Conservation (phyloP, 2,113 vertebrate genomes). For the Charadrius vociferus region DNA sequence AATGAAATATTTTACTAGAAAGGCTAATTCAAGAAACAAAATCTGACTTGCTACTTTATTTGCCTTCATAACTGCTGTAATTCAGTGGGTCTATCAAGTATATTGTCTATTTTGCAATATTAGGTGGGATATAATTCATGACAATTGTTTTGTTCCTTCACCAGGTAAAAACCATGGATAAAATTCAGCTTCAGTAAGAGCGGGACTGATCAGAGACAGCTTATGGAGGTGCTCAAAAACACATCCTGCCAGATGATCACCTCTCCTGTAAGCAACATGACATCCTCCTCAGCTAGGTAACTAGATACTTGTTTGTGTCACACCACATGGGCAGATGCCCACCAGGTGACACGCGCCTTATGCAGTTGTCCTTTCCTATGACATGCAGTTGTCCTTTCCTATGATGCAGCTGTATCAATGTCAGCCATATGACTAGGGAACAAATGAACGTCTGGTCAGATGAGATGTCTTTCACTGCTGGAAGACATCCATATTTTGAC, state of each 20-base stretch:
- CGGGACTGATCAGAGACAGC: neutral
- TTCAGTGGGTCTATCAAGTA: neutral
- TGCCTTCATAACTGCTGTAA: neutral
- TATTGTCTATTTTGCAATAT: neutral
- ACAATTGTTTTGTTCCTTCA: neutral
- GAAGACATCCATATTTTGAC: neutral
- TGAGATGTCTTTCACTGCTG: neutral
- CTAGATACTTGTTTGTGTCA: neutral
- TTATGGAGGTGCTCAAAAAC: neutral
- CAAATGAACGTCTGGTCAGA: neutral
- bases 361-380: neutral
- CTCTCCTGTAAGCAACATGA: neutral
- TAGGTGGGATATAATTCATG: neutral
- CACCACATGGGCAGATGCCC: no score
- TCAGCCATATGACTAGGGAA: neutral
- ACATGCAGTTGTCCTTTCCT: neutral
- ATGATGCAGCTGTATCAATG: neutral
- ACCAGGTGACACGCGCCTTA: neutral
- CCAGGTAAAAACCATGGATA: neutral
- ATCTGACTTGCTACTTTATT: neutral
- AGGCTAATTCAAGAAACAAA: neutral
- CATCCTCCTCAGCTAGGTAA: neutral
- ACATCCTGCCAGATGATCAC: neutral
- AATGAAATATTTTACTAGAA: neutral
- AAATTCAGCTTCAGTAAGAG: neutral